Evolutionary conservation across 2,113 vertebrate species (phyloP).

Genomic region (Brachyhypopomus gauderio): DNA sequence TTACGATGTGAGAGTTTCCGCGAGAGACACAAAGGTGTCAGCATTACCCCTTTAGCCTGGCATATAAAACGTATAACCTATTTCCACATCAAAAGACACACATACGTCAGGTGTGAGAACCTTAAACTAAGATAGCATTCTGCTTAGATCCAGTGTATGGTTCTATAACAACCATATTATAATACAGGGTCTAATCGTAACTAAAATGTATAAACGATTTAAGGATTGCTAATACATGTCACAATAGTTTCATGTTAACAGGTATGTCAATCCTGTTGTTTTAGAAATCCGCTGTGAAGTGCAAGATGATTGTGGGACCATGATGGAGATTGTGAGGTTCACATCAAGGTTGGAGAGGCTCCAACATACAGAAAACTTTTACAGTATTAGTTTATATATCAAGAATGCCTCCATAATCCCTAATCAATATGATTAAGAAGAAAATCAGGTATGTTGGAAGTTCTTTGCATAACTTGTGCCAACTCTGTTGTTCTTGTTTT

Average conservation of each 20-base stretch:
- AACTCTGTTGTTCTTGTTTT: conserved; percentile 3
- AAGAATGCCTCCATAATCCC: conserved; percentile 28
- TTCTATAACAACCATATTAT: neutral
- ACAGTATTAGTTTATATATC: conserved; percentile 19
- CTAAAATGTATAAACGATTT: conserved; percentile 15
- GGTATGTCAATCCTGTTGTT: neutral
- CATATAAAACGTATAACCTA: neutral
- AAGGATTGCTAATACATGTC: neutral
- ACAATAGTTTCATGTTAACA: neutral
- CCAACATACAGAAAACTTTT: conserved; percentile 16
- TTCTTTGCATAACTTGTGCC: conserved; percentile 48
- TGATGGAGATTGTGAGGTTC: conserved; percentile 2
- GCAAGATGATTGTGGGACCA: neutral
- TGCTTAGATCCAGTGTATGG: neutral
- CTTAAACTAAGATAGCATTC: conserved; percentile 2
- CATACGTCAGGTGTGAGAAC: neutral
- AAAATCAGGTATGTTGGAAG: conserved; percentile 38
- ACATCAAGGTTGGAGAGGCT: neutral
- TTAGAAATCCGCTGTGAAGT: neutral
- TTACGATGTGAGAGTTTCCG: neutral
- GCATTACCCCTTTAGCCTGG: neutral
- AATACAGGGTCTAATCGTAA: conserved; percentile 1
- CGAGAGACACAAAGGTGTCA: neutral
- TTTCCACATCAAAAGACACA: neutral
- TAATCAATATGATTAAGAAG: conserved; percentile 57